Percentiles rank a stretch among this genome's conserved stretches.
phyloP scores from a whole-genome alignment of 2,888 invertebrate genomes.

The Himalopsyche kuldschensis region DNA sequence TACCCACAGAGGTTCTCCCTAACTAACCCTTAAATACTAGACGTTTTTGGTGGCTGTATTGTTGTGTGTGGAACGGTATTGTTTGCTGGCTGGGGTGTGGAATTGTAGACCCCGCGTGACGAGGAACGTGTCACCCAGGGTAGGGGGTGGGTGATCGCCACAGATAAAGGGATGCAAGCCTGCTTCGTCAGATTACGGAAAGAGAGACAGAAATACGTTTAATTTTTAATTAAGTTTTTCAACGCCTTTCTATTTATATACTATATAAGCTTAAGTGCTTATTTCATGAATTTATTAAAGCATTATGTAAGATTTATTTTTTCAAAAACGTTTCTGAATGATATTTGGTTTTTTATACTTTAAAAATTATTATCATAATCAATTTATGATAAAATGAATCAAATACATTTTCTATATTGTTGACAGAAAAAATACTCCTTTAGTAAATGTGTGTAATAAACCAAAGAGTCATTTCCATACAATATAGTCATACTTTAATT shows the following conservation, averaged over 20 bases:
- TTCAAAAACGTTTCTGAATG: no score
- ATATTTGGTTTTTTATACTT: no score
- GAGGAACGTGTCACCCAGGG: slow-evolving; percentile 6
- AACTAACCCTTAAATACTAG: slow-evolving; percentile 40
- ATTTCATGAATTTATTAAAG: not conserved
- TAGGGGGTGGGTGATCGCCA: slow-evolving; percentile 6
- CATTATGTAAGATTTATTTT: no score
- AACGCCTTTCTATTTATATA: slow-evolving; percentile 5
- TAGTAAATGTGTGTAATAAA: no score
- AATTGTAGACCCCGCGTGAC: slow-evolving; percentile 9
- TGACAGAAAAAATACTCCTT: no score
- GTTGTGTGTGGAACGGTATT: slow-evolving; percentile 32
- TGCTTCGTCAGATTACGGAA: slow-evolving; percentile 35
- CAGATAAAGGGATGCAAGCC: slow-evolving; percentile 26
- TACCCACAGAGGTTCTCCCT: slow-evolving; percentile 37
- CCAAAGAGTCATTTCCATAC: no score
- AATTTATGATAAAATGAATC: no score
- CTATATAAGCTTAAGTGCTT: slow-evolving; percentile 11
- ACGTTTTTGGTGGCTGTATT: slow-evolving; percentile 38
- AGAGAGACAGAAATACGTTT: slow-evolving; percentile 30
- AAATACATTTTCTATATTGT: no score
- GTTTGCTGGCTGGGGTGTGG: slow-evolving; percentile 26
- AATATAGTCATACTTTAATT: no score
- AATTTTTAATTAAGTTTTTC: slow-evolving; percentile 38
- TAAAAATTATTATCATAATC: no score